Evolutionary conservation across 2,113 vertebrate genomes (phyloP).

Genomic region (Pelmatolapia mariae): DNA sequence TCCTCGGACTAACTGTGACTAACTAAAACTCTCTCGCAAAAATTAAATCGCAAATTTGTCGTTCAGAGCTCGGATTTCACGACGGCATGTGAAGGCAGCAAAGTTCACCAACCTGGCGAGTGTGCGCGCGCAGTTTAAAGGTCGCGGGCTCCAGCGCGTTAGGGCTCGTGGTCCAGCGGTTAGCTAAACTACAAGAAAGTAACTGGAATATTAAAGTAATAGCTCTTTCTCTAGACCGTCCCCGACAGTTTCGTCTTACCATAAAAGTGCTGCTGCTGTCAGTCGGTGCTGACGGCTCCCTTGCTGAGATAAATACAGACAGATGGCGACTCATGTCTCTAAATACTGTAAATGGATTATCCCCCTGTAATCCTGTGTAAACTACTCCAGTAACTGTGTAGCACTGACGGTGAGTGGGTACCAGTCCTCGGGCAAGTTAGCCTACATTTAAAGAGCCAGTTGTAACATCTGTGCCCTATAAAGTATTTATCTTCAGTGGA

Average conservation of each 20-base stretch:
- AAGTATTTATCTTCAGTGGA: background rate
- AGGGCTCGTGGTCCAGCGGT: background rate
- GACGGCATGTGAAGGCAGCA: conserved; percentile 1
- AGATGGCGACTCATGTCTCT: conserved; percentile 74
- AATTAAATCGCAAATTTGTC: background rate
- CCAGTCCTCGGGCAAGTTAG: background rate
- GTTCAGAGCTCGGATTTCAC: background rate
- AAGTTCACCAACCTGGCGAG: background rate
- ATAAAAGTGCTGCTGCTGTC: background rate
- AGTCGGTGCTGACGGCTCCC: conserved; percentile 23
- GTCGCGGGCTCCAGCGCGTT: background rate
- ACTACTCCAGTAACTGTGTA: conserved; percentile 58
- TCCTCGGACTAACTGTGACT: background rate
- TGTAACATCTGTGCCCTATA: background rate
- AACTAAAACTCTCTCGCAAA: background rate
- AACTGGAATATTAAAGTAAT: fast-evolving
- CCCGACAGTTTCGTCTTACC: background rate
- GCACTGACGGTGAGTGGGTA: conserved; percentile 10
- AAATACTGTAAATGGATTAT: conserved; percentile 74
- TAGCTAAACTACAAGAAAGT: background rate
- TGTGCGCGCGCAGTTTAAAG: conserved; percentile 41
- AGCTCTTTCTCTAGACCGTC: background rate
- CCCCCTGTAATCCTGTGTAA: conserved; percentile 70
- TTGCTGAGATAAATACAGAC: conserved; percentile 58
- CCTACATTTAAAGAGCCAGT: background rate